Evolutionary conservation across 1,140 invertebrate species (phyloP).

Genomic region (Caenorhabditis remanei): DNA sequence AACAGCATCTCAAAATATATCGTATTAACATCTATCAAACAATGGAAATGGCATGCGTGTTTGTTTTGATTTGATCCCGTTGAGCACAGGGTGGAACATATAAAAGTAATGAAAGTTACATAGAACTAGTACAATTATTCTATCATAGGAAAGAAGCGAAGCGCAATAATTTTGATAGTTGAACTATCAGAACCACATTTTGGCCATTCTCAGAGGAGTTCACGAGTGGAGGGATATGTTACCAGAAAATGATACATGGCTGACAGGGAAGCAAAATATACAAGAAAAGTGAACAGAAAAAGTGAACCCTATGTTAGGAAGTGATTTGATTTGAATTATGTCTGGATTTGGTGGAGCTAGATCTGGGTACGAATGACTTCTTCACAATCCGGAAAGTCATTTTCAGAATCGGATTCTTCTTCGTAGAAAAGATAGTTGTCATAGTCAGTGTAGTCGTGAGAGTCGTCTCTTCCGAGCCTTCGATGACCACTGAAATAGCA

Average conservation of each 20-base stretch:
- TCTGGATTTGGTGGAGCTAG: neutral
- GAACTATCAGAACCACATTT: neutral
- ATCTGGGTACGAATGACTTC: conserved; percentile 40
- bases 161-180: neutral
- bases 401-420: neutral
- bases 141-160: neutral
- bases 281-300: conserved; percentile 20
- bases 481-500: conserved; percentile 3
- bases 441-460: conserved; percentile 23
- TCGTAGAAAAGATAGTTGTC: conserved; percentile 32
- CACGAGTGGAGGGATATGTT: neutral
- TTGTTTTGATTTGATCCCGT: conserved; percentile 10
- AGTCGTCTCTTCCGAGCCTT: conserved; percentile 10
- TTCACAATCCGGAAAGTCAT: conserved; percentile 24
- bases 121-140: neutral
- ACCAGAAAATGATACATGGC: conserved; percentile 36
- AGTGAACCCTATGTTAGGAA: neutral
- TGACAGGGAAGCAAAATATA: conserved; percentile 31
- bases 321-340: too few species aligned
- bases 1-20: too few species aligned
- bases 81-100: neutral
- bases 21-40: too few species aligned
- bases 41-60: conserved; percentile 20
- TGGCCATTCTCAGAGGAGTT: neutral
- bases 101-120: neutral